Base-by-base conservation (phyloP, 2,113 vertebrate species). In the Buteo buteo region DNA sequence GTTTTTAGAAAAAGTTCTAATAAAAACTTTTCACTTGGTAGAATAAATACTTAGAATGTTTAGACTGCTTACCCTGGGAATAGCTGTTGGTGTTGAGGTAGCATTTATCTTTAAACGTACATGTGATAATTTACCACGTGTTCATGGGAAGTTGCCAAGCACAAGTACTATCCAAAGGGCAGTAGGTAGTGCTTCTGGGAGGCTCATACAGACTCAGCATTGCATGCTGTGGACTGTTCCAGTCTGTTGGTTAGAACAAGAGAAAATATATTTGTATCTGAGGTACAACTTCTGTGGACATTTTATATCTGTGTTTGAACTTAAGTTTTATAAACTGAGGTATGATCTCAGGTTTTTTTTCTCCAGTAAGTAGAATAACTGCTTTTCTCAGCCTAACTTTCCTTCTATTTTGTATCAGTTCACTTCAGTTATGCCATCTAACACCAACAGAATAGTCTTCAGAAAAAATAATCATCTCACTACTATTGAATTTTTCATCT, bases 41-140 rank as follows among this genome's bases (percentile, higher is more conserved):
- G 61, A 47, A 70, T 82, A 49, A 82, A 42, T 88, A 55, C 31
- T 62, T 73, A 38, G 18, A 59, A n/a, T 1, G 0, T 84, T 91
- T 47, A 17, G 45, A 11, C 54, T 95, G n/a, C 65, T 90, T 79
- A 80, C 44, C 32, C 82, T 88, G 52, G 22, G 58, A 80, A 89
- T 86, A 85, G 71, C 82, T 84, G 49, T 57, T 2, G 3, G 47
- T 61, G 28, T 84, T 92, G 71, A 79, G 64, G 72, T 26, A 94
- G 67, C 61, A 3, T 97, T 97, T 94, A 47, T 93, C 92, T 93
- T 91, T 95, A 90, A 92, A 80, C 36, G 52, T 69, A 3, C 87
- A 72, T 58, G 59, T 93, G 90, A 94, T 88, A 90, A 89, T 55
- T 90, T 90, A 71, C 70, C 70, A 70, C 13, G 9, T 95, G 95